phyloP scores from a whole-genome alignment of 1,140 invertebrate genomes.

The Archivesica marissinica region DNA sequence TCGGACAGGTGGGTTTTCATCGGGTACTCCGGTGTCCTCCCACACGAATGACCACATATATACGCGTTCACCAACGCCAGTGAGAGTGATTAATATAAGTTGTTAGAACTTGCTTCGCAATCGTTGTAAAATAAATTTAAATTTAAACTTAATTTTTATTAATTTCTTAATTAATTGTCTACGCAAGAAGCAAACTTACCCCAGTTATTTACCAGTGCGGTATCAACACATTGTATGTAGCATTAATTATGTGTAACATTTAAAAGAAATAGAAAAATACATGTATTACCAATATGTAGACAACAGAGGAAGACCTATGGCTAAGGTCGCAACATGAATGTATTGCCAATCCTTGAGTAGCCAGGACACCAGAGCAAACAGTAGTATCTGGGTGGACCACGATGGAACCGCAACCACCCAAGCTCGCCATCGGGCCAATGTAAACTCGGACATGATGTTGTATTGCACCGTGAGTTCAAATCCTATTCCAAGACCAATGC shows the following conservation, averaged over 20 bases:
- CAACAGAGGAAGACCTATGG: slow-evolving; percentile 15
- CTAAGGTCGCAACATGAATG: slow-evolving; percentile 47
- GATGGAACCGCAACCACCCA: slow-evolving; percentile 48
- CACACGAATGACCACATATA: too few species aligned
- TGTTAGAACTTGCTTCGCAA: too few species aligned
- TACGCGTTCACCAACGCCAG: too few species aligned
- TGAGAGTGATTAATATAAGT: too few species aligned
- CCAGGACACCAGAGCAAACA: slow-evolving; percentile 55
- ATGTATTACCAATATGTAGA: slow-evolving; percentile 53
- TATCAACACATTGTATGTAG: background rate
- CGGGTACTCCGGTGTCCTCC: too few species aligned
- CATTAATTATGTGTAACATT: too few species aligned
- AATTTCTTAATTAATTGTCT: background rate
- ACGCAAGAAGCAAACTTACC: background rate
- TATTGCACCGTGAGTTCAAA: slow-evolving; percentile 48
- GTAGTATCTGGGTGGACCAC: slow-evolving; percentile 20
- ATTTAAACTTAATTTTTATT: background rate
- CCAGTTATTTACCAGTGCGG: background rate
- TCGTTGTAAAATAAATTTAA: too few species aligned
- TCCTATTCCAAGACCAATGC: slow-evolving; percentile 67
- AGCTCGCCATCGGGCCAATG: slow-evolving; percentile 38
- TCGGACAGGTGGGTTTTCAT: too few species aligned
- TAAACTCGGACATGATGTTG: slow-evolving; percentile 56
- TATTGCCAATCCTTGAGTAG: slow-evolving; percentile 63
- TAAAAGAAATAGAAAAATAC: background rate